Percentiles rank a stretch among this genome's conserved stretches.
phyloP scores from a whole-genome alignment of 2,888 invertebrate species.

The Hirtodrosophila alboralis region DNA sequence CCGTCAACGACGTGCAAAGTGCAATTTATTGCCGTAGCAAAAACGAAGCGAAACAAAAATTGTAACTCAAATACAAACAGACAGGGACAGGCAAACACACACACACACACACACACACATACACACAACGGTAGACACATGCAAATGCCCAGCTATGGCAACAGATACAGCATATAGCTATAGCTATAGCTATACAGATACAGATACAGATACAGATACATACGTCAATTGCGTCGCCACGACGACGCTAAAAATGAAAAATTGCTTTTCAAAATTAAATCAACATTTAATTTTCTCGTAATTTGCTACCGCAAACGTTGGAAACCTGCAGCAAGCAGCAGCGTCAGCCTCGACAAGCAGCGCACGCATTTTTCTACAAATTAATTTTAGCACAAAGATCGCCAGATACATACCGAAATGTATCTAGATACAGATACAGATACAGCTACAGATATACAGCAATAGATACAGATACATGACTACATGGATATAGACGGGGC shows the following conservation, averaged over 20 bases:
- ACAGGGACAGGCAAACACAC: conserved; percentile 15
- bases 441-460: no score
- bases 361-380: conserved; percentile 80
- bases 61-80: conserved; percentile 72
- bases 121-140: conserved; percentile 35
- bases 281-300: conserved; percentile 79
- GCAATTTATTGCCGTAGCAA: conserved; percentile 71
- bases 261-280: conserved; percentile 79
- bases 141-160: conserved; percentile 68
- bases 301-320: conserved; percentile 72
- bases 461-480: conserved; percentile 45
- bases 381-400: conserved; percentile 79
- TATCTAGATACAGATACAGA: conserved; percentile 61
- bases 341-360: conserved; percentile 56
- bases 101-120: conserved; percentile 10
- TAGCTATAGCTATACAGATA: conserved; percentile 18
- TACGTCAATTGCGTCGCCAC: conserved; percentile 67
- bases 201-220: conserved; percentile 60
- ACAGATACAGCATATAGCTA: conserved; percentile 31
- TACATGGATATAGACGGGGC: conserved; percentile 38
- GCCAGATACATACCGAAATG: conserved; percentile 74
- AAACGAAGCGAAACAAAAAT: conserved; percentile 73
- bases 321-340: conserved; percentile 8
- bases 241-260: conserved; percentile 76
- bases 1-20: conserved; percentile 76